Conservation (phyloP, 2,113 vertebrate species). For the Pangasianodon hypophthalmus region DNA sequence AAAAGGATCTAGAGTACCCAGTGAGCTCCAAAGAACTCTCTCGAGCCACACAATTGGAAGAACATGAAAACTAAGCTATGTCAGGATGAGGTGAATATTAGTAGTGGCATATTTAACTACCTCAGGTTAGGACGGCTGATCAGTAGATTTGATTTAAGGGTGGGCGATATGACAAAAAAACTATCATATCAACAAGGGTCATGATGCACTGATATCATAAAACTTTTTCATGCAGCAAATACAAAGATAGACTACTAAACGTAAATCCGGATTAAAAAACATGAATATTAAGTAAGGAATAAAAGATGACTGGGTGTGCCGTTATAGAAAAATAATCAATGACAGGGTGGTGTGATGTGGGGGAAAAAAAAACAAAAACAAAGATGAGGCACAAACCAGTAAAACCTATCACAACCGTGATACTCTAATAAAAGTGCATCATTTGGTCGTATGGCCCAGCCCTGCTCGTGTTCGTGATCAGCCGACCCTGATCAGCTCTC, state of each 20-base stretch:
- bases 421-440: not conserved
- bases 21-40: not conserved
- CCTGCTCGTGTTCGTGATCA: not conserved
- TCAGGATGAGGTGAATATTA: slow-evolving; percentile 37
- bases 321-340: not conserved
- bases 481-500: not conserved
- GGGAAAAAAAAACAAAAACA: too few species aligned
- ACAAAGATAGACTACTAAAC: too few species aligned
- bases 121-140: slow-evolving; percentile 1
- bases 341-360: not conserved
- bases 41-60: not conserved
- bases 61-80: slow-evolving; percentile 7
- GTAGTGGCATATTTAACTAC: not conserved
- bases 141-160: not conserved
- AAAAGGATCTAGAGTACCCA: not conserved
- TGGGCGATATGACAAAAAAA: not conserved
- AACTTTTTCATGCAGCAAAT: too few species aligned
- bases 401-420: not conserved
- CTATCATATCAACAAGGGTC: not conserved
- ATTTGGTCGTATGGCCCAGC: not conserved
- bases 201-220: too few species aligned
- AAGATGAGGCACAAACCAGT: not conserved
- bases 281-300: not conserved
- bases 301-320: not conserved
- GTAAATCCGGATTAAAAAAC: not conserved